These are phyloP conservation scores for Macropis europaea DNA, from an alignment of 2,888 invertebrate species.

Conservation along the genomic window DNA sequence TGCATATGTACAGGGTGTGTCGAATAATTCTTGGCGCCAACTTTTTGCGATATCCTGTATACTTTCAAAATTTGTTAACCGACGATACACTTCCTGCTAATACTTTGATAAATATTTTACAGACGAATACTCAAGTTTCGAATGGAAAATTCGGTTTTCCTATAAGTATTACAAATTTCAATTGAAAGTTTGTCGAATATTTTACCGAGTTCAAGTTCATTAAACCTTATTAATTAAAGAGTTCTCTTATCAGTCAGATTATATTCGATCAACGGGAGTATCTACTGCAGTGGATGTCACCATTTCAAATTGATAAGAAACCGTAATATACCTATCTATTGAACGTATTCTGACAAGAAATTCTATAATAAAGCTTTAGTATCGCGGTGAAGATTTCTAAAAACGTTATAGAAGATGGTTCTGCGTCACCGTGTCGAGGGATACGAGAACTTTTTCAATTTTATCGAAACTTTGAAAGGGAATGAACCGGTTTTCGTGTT, in stretches of 20 bases:
- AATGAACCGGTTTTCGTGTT: conserved; percentile 81
- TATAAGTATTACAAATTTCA: no score
- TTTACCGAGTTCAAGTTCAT: neutral
- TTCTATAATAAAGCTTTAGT: neutral
- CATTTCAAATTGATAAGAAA: conserved; percentile 18
- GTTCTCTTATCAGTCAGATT: conserved; percentile 22
- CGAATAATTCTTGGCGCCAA: no score
- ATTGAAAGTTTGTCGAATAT: neutral
- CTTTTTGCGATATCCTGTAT: no score
- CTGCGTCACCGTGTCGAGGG: conserved; percentile 81
- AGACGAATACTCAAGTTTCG: no score
- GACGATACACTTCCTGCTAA: no score
- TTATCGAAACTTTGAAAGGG: conserved; percentile 81
- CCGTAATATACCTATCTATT: neutral
- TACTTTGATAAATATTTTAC: no score
- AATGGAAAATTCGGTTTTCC: no score
- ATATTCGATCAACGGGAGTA: neutral
- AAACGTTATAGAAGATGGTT: conserved; percentile 77
- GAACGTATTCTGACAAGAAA: neutral
- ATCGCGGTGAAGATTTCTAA: neutral
- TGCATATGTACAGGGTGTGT: no score
- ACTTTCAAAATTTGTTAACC: no score
- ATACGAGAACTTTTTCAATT: conserved; percentile 84
- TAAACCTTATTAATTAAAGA: neutral
- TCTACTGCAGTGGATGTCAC: neutral